Percentiles rank a stretch among this genome's conserved stretches.
These are phyloP conservation scores for Corythornis madagascariensis DNA, from an alignment of 2,113 vertebrate genomes.

Conservation along the genomic window DNA sequence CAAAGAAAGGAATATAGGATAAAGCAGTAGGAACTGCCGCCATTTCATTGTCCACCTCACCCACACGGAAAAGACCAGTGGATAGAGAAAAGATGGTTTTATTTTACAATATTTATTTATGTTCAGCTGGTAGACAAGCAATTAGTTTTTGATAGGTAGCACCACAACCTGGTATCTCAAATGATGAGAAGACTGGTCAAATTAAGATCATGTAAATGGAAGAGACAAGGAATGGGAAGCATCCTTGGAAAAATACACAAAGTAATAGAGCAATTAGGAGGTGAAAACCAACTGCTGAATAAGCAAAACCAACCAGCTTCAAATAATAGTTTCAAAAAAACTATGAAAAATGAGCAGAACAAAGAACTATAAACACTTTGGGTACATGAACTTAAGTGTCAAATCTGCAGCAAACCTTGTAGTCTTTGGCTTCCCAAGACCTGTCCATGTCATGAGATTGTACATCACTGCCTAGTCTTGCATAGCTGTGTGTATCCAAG, in stretches of 20 bases:
- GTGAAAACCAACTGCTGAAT: background rate
- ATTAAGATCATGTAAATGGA: background rate
- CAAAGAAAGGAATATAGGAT: background rate
- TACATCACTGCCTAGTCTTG: background rate
- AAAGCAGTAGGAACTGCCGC: background rate
- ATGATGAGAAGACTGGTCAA: background rate
- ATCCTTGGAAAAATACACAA: background rate
- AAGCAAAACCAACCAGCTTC: background rate
- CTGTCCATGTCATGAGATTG: background rate
- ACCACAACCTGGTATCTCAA: accelerated
- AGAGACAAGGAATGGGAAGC: background rate
- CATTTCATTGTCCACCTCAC: background rate
- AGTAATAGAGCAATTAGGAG: background rate
- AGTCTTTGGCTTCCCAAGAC: background rate
- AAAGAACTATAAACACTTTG: background rate
- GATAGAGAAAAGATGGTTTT: background rate
- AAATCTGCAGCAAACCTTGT: background rate
- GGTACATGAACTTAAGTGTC: background rate
- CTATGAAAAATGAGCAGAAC: background rate
- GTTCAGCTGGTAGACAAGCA: background rate
- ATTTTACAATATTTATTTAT: background rate
- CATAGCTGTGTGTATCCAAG: background rate
- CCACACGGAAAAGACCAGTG: background rate
- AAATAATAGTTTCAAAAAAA: background rate
- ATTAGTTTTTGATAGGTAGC: background rate